These are phyloP conservation scores for Drepana falcataria DNA, from an alignment of 2,888 invertebrate species.

Conservation along the genomic window DNA sequence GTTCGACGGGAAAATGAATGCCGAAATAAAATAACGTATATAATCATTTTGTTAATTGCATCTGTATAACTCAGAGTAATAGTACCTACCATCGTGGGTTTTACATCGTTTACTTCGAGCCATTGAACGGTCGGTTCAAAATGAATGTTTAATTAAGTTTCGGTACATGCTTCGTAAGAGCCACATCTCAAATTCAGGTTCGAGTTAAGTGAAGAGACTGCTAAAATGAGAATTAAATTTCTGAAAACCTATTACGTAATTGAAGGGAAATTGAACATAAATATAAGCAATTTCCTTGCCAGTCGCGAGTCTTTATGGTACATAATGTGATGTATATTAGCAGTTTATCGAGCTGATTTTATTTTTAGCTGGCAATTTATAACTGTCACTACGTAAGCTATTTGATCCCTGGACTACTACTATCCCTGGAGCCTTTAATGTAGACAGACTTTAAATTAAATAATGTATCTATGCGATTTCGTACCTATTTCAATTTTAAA, in stretches of 20 bases:
- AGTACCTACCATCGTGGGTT: not conserved
- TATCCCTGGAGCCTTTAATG: too few relatives aligned
- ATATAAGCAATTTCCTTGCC: too few relatives aligned
- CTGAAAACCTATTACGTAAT: too few relatives aligned
- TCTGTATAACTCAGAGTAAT: not conserved
- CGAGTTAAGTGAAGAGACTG: not conserved
- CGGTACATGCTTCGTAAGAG: not conserved
- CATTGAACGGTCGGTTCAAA: conserved; percentile 1
- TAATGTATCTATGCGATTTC: not conserved
- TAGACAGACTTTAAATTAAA: too few relatives aligned
- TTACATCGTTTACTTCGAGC: not conserved
- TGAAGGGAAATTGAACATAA: too few relatives aligned
- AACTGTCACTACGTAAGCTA: not conserved
- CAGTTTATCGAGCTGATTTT: not conserved
- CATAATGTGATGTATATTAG: not conserved
- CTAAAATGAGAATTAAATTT: not conserved
- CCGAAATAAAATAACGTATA: not conserved
- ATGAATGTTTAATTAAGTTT: conserved; percentile 3
- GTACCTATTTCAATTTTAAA: not conserved
- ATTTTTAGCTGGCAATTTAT: not conserved
- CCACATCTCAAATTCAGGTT: not conserved
- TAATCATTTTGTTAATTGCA: not conserved
- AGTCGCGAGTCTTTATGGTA: not conserved
- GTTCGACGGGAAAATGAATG: too few relatives aligned
- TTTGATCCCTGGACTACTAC: too few relatives aligned